Base-by-base conservation (phyloP, 37 sponge, comb jelly and placozoan genomes). In the Axinella damicornis region DNA sequence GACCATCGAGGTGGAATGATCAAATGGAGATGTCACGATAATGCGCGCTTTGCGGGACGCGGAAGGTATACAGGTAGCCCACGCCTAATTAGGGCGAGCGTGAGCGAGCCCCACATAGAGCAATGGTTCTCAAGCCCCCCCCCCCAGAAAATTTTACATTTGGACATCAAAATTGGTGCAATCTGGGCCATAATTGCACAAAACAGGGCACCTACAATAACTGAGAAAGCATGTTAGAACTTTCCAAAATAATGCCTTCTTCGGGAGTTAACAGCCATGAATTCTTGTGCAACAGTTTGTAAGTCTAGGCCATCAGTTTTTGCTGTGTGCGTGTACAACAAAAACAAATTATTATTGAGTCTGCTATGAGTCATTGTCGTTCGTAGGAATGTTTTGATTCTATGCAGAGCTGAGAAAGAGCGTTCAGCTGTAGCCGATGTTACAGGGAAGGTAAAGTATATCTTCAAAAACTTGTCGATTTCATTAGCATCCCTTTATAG, bases 311-410 rank as follows among this genome's bases (percentile, higher is more conserved):
- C 2, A 56, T 78, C 79, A 78, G 79, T 78, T 78, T 39, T 60
- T 9, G 20, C 2, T 62, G 66, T n/a, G 37, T 82, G 77, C 34
- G 59, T 39, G 33, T 82, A 57, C 25, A 71, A 25, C 20, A 82
- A 37, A 58, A 83, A 83, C 64, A 83, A 61, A 25, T 81, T 80
- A 37, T 80, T 80, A n/a, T n/a, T n/a, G n/a, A 80, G 69, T 80
- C 77, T 5, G 31, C 61, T 33, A 18, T 58, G 37, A 58, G 40
- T 58, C 77, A 76, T 76, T 32, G 36, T 28, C 38, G 62, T 76
- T 14, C 77, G 17, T 33, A 76, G 22, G 37, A 33, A 59, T 59
- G 77, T 76, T 55, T 80, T 80, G 13, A 80, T 11, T 31, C 57
- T 80, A 2, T 70, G 81, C 37, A 80, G 69, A 20, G 69, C 22